Evolutionary conservation across 2,888 invertebrate genomes (phyloP).

Genomic region (Drosophila nr. medialis): DNA sequence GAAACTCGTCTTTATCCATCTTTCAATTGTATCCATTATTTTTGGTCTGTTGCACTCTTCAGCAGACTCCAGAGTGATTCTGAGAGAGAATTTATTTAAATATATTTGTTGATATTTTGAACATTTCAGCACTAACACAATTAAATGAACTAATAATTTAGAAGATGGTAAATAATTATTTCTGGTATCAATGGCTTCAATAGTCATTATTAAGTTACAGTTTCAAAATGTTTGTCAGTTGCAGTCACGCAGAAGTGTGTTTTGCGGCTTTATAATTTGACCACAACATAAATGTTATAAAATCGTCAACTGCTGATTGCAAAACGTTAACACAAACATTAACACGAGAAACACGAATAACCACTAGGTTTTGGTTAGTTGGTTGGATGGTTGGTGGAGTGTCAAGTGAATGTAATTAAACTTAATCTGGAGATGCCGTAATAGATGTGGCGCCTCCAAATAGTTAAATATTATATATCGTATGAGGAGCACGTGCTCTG

Average conservation of each 20-base stretch:
- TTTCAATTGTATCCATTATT: too few species aligned
- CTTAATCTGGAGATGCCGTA: conserved; percentile 47
- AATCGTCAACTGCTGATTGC: conserved; percentile 48
- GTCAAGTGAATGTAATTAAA: conserved; percentile 69
- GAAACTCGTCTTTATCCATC: too few species aligned
- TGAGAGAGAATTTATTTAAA: too few species aligned
- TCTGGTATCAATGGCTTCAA: neutral
- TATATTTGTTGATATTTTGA: too few species aligned
- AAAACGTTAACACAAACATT: conserved; percentile 46
- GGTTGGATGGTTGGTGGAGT: conserved; percentile 31
- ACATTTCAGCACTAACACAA: too few species aligned
- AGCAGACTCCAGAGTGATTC: too few species aligned
- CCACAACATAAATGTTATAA: conserved; percentile 34
- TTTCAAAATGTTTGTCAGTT: conserved; percentile 3
- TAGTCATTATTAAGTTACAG: neutral
- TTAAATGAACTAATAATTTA: neutral
- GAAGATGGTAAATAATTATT: neutral
- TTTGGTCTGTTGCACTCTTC: too few species aligned
- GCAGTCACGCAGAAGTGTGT: neutral
- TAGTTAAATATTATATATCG: conserved; percentile 16
- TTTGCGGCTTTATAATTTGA: conserved; percentile 41
- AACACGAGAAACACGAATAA: conserved; percentile 17
- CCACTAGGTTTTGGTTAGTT: conserved; percentile 16
- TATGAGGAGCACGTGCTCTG: conserved; percentile 17
- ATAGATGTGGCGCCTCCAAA: conserved; percentile 50